These are phyloP conservation scores for Xiphorhynchus elegans DNA, from an alignment of 2,113 vertebrate genomes.

Conservation along the genomic window DNA sequence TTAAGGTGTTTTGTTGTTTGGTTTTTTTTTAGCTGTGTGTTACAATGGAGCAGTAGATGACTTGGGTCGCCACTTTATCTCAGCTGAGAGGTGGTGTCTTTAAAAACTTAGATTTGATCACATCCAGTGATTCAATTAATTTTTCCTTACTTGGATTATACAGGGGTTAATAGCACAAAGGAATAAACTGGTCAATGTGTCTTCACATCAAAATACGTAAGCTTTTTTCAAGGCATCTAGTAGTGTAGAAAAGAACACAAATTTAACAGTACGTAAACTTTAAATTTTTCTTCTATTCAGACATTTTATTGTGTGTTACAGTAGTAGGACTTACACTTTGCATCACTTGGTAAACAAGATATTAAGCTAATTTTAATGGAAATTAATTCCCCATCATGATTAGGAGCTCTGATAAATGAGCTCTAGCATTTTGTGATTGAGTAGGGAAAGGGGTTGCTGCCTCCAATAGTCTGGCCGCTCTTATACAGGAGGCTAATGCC, in stretches of 20 bases:
- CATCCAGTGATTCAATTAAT: background rate
- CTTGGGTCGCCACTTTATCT: fast-evolving
- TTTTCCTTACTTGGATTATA: background rate
- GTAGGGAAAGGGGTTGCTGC: background rate
- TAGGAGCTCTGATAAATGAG: background rate
- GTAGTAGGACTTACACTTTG: background rate
- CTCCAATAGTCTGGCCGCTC: background rate
- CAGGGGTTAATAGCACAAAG: background rate
- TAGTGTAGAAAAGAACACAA: background rate
- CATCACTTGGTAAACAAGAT: background rate
- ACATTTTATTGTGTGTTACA: background rate
- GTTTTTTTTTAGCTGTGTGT: background rate
- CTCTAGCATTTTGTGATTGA: background rate
- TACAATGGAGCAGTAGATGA: background rate
- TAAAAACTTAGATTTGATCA: background rate
- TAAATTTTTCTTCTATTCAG: background rate
- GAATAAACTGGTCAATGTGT: background rate
- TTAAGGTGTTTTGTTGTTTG: too few relatives aligned
- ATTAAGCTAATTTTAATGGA: background rate
- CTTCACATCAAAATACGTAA: background rate
- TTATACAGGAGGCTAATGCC: background rate
- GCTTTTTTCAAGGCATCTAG: background rate
- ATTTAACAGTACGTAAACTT: background rate
- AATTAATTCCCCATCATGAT: background rate
- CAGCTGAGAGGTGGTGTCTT: background rate